Conservation (phyloP, 2,888 invertebrate species). For the Diloba caeruleocephala region DNA sequence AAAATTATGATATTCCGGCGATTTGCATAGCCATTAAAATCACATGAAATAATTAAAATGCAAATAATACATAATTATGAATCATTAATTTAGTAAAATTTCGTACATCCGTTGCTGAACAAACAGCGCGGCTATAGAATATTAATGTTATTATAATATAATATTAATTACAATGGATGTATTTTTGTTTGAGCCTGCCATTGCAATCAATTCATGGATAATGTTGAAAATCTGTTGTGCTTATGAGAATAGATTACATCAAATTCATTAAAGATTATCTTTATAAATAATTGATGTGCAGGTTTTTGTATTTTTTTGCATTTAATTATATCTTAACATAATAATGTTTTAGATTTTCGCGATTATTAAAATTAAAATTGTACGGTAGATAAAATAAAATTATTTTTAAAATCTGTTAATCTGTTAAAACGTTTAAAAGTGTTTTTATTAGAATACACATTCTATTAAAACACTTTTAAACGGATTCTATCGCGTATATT, state of each 20-base stretch:
- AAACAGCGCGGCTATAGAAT: constrained; percentile 19
- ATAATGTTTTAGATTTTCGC: too few relatives aligned
- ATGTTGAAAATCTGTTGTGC: not conserved
- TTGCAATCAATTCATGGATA: not conserved
- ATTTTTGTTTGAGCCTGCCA: not conserved
- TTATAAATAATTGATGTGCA: too few relatives aligned
- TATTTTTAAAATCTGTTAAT: too few relatives aligned
- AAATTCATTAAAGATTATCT: not conserved
- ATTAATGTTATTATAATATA: constrained; percentile 15
- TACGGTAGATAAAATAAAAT: too few relatives aligned
- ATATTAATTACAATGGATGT: constrained; percentile 2
- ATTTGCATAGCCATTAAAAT: constrained; percentile 19
- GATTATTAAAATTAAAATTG: too few relatives aligned
- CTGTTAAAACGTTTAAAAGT: too few relatives aligned
- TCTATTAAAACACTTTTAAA: too few relatives aligned
- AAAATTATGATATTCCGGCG: constrained; percentile 14
- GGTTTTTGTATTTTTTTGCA: too few relatives aligned
- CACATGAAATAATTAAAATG: constrained; percentile 28
- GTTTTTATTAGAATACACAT: too few relatives aligned
- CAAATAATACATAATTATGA: constrained; percentile 9
- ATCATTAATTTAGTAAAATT: not conserved
- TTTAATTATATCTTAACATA: too few relatives aligned
- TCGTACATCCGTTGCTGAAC: constrained; percentile 1
- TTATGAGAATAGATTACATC: too few relatives aligned
- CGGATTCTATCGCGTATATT: too few relatives aligned